Conservation (phyloP, 2,113 vertebrate genomes). For the Pelvicachromis taeniatus region DNA sequence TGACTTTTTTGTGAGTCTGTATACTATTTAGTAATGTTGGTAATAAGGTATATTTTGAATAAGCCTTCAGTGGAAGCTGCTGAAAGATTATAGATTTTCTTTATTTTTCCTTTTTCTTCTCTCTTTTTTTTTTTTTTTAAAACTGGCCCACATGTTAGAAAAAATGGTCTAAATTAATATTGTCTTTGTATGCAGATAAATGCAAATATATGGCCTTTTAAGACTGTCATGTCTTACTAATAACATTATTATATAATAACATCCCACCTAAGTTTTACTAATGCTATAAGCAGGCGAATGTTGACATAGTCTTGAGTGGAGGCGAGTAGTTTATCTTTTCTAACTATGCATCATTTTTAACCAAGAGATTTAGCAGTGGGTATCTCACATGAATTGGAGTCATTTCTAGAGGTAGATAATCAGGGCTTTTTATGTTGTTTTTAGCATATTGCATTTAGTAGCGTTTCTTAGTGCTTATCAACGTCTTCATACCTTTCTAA, state of each 20-base stretch:
- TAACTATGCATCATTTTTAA: constrained; percentile 79
- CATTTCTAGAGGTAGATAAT: constrained; percentile 66
- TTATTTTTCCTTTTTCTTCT: background rate
- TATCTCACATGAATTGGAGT: constrained; percentile 61
- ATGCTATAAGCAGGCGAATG: constrained; percentile 54
- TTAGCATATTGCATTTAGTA: constrained; percentile 56
- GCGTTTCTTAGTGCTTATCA: constrained; percentile 58
- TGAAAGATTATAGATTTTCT: constrained; percentile 28
- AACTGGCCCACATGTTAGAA: constrained; percentile 35
- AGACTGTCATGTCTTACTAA: constrained; percentile 54
- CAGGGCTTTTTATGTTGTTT: constrained; percentile 37
- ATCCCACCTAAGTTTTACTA: constrained; percentile 35
- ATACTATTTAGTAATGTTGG: constrained; percentile 51
- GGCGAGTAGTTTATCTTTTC: constrained; percentile 61
- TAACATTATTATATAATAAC: constrained; percentile 10
- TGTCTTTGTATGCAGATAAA: constrained; percentile 60
- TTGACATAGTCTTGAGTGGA: constrained; percentile 48
- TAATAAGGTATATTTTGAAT: constrained; percentile 65
- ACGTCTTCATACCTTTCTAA: constrained; percentile 62
- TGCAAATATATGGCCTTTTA: constrained; percentile 64
- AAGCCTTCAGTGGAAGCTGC: constrained; percentile 58
- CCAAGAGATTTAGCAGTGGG: constrained; percentile 68
- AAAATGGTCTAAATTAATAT: constrained; percentile 50
- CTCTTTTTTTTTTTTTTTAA: constrained; percentile 5
- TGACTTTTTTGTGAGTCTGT: constrained; percentile 61